A percentile compares a stretch with the other conserved stretches of the same genome.
Evolutionary conservation across 2,888 invertebrate species (phyloP).

Genomic region (Eupithecia subfuscata): DNA sequence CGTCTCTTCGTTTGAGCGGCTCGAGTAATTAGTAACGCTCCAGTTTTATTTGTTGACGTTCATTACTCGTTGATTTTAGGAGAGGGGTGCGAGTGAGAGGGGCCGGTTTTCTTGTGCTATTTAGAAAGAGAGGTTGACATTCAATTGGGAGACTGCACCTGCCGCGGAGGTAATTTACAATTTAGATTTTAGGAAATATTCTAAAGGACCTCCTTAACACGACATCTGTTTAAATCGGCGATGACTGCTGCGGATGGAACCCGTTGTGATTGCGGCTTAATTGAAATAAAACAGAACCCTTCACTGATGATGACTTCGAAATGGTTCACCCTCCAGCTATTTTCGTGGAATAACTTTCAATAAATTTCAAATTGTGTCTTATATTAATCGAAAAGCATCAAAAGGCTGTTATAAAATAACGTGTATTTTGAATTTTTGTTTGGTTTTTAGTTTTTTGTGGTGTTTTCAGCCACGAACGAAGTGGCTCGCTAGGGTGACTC

Average conservation of each 20-base stretch:
- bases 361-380: constrained; percentile 19
- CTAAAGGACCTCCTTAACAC: constrained; percentile 83
- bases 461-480: not conserved
- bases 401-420: not conserved
- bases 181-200: constrained; percentile 83
- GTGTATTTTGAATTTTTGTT: not conserved
- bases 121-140: constrained; percentile 65
- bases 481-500: not conserved
- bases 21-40: constrained; percentile 84
- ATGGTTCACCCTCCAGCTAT: constrained; percentile 50
- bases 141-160: constrained; percentile 79
- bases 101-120: constrained; percentile 54
- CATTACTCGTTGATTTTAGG: constrained; percentile 80
- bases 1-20: constrained; percentile 77
- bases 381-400: constrained; percentile 9
- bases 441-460: not conserved
- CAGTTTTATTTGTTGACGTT: constrained; percentile 84
- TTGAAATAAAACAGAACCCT: constrained; percentile 82
- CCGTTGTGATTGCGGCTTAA: constrained; percentile 80
- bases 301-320: constrained; percentile 59
- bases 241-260: constrained; percentile 76
- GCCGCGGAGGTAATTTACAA: constrained; percentile 82
- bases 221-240: constrained; percentile 84
- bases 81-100: constrained; percentile 61
- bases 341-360: constrained; percentile 44